Base-by-base conservation (phyloP, 2,797 vertebrate genomes). In the Macropus fuliginosus region DNA sequence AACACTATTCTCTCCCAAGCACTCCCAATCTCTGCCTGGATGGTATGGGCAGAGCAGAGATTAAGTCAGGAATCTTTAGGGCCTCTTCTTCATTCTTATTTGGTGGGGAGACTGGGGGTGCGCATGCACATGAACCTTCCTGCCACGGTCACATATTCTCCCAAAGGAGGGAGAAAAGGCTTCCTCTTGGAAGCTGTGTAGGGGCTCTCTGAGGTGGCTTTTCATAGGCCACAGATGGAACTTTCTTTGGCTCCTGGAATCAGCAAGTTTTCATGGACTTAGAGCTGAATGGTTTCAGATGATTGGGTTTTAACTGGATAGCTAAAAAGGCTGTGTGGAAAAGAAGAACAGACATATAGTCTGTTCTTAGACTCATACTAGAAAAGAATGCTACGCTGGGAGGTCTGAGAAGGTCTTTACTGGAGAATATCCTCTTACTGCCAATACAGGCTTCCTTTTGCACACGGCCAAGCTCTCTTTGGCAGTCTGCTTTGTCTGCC, bases 1-100 rank as follows among this genome's bases (percentile, higher is more conserved):
- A 52, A 52, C 50, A 52, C 91, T 93, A 18, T 93, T 94, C 13
- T 95, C 52, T 95, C 16, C 56, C 24, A 95, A 57, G 5, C 52
- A 94, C 24, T 92, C 14, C 90, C 62, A 0, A 34, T 92, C 94
- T 93, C 87, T 90, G 91, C 54, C 94, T 28, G 95, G 34, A 93
- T 91, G 94, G 94, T 50, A 13, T 93, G 50, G 94, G 55, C 12
- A 54, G 14, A 13, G 56, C 40, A 97, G 34, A 54, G 89, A 31
- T 52, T 13, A 90, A 54, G 50, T 90, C 50, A 54, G 89, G 4
- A 54, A 14, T 52, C 89, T 52, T 31, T 12, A 34, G 10, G 46
- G 46, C 50, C 46, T 90, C 89, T 52, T 90, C 34, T 40, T 74
- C 16, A 74, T 21, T 40, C 8, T 74, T 74, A 40, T 40, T 9